Evolutionary conservation across 2,797 vertebrate genomes (phyloP), one percentile per base, ranked within the genome.

Genomic region (Schizopygopsis pylzovi): DNA sequence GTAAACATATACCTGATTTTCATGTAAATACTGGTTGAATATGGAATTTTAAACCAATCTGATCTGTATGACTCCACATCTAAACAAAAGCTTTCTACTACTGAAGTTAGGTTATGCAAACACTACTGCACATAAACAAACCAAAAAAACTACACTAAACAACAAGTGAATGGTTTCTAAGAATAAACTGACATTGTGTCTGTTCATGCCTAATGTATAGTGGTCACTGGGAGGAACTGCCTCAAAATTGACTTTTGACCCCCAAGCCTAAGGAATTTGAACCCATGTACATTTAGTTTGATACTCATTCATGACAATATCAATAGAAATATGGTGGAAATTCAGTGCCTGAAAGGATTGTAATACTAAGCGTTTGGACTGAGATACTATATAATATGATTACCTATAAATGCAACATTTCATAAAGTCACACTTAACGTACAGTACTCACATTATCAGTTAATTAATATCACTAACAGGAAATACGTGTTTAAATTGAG

Each of bases 301-400:
- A 82, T 82, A 82, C 68, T 73, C 81, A 82, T 72, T 82, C 39
- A 82, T 43, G 9, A 61, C 81, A 82, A 41, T 13, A 43, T 45
- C 52, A 59, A 43, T 81, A 49, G 6, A 81, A 37, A 37, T 28
- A 9, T 25, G 39, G 8, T 52, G 20, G 25, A n/a, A 81, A 68
- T 39, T 4, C 10, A 1, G 6, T 33, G 41, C 22, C 18, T 70
- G 47, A 33, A 13, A 54, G 45, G 15, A 15, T 39, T 39, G 9
- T 52, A 22, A 67, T 68, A 13, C 0, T 2, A 28, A 37, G 13
- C 2, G 22, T 39, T n/a, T n/a, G 43, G 12, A 49, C 56, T 20
- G 37, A 82, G 37, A 43, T 4, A 13, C 10, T 25, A 63, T 6
- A 63, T 61, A 61, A 61, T 2, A 0, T 2, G 49, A 22, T 49